Evolutionary conservation across 2,113 vertebrate species (phyloP), one percentile per base, ranked within the genome.

Genomic region (Halichoeres trimaculatus): DNA sequence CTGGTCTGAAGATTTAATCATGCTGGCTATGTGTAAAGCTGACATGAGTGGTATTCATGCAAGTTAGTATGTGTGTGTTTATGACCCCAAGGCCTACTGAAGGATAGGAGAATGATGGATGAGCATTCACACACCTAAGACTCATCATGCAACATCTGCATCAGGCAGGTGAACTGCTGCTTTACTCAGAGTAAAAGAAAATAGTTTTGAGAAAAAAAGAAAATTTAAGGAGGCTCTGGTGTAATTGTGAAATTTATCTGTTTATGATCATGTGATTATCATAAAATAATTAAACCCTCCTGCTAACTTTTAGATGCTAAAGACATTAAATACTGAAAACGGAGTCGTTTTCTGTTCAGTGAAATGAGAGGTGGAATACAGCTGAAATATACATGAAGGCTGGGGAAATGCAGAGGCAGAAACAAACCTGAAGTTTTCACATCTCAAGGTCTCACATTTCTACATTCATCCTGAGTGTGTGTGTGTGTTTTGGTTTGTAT

Each of bases 61-160:
- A 7, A 85, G 95, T 99, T 97, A 98, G 95, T 95, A 87, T 79
- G 48, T 45, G 69, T 83, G 85, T 83, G 74, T 61, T 71, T 61
- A 70, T 75, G 74, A 79, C 74, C 74, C 62, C 24, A 56, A 62
- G 61, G 71, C 83, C 81, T 77, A 34, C 63, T 63, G 56, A 24
- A 10, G 78, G 56, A 61, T 45, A 52, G 43, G 66, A 80, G 67
- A 59, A 77, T 81, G 76, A 91, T 80, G 60, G 80, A 86, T 88
- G 87, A 84, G 54, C 34, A 70, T 76, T 71, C 62, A 73, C 24
- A 85, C 70, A 57, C 78, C 80, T 70, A 60, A 82, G 50, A 90
- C 89, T 93, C 96, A 97, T 93, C 96, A 97, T 97, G 96, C 95
- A 90, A 73, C 36, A 64, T 78, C 75, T 77, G 74, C 77, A 71